These are phyloP conservation scores for Aegotheles bennettii DNA, from an alignment of 2,113 vertebrate species.

Conservation along the genomic window DNA sequence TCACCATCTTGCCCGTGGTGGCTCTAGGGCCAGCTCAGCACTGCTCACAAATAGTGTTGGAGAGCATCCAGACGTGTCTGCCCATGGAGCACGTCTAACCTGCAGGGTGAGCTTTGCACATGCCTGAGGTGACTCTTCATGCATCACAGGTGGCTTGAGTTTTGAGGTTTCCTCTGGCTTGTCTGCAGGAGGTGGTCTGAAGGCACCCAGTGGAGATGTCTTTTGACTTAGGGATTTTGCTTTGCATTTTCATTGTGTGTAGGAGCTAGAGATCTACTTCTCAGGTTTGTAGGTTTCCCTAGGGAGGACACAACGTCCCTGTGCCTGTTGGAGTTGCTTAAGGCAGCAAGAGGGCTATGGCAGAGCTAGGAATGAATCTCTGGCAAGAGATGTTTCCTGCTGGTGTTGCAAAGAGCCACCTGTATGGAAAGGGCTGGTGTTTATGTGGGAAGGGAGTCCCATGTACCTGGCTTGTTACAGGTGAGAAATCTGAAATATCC, in stretches of 20 bases:
- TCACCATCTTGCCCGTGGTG: rapidly evolving
- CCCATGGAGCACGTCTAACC: not conserved
- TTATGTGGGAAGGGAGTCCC: not conserved
- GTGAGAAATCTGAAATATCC: not conserved
- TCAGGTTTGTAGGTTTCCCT: not conserved
- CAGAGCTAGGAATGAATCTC: not conserved
- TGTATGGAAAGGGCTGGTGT: not conserved
- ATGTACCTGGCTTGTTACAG: not conserved
- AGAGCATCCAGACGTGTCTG: rapidly evolving
- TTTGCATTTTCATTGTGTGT: rapidly evolving
- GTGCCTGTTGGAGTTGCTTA: not conserved
- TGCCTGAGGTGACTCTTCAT: not conserved
- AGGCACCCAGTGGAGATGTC: not conserved
- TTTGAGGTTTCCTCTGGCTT: not conserved
- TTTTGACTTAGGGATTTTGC: not conserved
- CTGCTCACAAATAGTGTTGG: not conserved
- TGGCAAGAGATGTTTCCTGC: not conserved
- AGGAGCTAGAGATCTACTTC: not conserved
- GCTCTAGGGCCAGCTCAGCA: not conserved
- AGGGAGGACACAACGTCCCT: not conserved
- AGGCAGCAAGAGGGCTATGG: not conserved
- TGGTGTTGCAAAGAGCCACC: not conserved
- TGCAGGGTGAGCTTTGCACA: not conserved
- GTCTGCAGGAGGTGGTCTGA: not conserved
- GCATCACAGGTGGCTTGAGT: not conserved